Evolutionary conservation across 2,888 invertebrate genomes (phyloP).

Genomic region (Stramonita haemastoma): DNA sequence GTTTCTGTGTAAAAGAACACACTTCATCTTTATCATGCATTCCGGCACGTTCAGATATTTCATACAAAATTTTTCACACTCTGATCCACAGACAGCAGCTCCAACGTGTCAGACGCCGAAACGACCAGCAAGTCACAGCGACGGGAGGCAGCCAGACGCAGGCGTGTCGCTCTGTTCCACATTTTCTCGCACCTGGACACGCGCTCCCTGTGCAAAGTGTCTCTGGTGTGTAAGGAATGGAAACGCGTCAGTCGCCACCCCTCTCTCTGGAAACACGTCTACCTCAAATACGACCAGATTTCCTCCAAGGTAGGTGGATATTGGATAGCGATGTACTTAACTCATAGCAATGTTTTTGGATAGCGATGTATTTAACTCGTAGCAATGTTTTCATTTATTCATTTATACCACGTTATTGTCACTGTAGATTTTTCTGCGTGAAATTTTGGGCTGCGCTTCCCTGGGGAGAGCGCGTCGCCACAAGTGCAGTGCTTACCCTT

Average conservation of each 20-base stretch:
- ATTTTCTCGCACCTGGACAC: slow-evolving; percentile 71
- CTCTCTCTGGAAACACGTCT: slow-evolving; percentile 70
- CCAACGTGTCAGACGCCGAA: slow-evolving; percentile 44
- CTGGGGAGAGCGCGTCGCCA: too few species aligned
- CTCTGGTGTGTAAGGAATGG: slow-evolving; percentile 73
- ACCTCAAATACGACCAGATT: slow-evolving; percentile 60
- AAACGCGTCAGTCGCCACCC: slow-evolving; percentile 69
- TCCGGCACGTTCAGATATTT: background rate
- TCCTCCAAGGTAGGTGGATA: slow-evolving; percentile 57
- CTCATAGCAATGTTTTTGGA: too few species aligned
- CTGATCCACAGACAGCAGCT: slow-evolving; percentile 33
- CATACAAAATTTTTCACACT: background rate
- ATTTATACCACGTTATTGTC: too few species aligned
- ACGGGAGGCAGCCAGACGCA: slow-evolving; percentile 55
- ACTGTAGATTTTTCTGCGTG: too few species aligned
- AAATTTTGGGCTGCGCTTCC: too few species aligned
- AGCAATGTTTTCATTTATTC: too few species aligned
- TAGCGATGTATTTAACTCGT: too few species aligned
- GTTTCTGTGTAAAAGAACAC: too few species aligned
- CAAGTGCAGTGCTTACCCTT: too few species aligned
- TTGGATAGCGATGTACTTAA: too few species aligned
- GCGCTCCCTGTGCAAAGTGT: slow-evolving; percentile 57
- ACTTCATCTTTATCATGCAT: background rate
- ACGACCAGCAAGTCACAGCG: slow-evolving; percentile 31
- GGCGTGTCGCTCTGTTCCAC: slow-evolving; percentile 62